Evolutionary conservation across 2,797 vertebrate genomes (phyloP), one percentile per base, ranked within the genome.

Genomic region (Smutsia gigantea): DNA sequence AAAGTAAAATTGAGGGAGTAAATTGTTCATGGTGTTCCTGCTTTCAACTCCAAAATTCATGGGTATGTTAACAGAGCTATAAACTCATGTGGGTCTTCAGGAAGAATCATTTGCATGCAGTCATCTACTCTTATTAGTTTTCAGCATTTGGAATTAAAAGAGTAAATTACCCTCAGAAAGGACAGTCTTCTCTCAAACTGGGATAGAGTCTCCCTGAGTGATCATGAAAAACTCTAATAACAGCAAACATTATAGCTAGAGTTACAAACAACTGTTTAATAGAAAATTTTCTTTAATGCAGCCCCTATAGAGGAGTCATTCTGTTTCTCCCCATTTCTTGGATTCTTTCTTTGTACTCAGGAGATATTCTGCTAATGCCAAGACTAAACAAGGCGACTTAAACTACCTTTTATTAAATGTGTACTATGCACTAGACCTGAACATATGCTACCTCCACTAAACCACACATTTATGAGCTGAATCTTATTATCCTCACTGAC

Each of bases 131-230:
- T 51, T 57, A 94, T 53, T 77, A 88, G 87, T 79, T 61, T 55
- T 19, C 37, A 61, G 39, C 69, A 79, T 93, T 98, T 92, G 51
- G 21, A 92, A 95, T 42, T 86, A 81, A 93, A 57, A 83, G 49
- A 85, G 68, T 87, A 82, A 64, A 66, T 53, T 85, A 68, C 8
- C 11, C 34, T 95, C 39, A 77, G 63, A 59, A 46, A 94, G 68
- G 74, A 89, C 31, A 63, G 57, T 5, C 63, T 82, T 93, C 53
- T 89, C 49, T 92, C 63, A 95, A 87, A 81, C n/a, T 49, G 13
- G 23, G 69, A 83, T 86, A 42, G 55, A 92, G 17, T 92, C 19
- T 85, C 34, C 63, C 74, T 84, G 61, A 12, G 4, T 57, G 53
- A 78, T 90, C 77, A 74, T 77, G 23, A 95, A 92, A 95, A 77